These are phyloP conservation scores for Tachysurus fulvidraco DNA, from an alignment of 2,113 vertebrate genomes.

Conservation along the genomic window DNA sequence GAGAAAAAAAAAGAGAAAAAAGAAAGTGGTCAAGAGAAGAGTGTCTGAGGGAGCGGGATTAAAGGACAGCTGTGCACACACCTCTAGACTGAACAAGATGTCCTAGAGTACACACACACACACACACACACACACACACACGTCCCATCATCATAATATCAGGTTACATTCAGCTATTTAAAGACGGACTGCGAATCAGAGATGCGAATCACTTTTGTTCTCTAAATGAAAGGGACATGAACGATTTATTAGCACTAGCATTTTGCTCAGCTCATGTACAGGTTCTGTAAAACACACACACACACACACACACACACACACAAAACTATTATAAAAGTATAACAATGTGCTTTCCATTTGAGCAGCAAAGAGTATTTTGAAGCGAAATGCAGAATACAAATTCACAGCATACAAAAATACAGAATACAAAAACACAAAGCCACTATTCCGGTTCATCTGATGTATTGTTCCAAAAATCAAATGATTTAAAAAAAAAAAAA, in stretches of 20 bases:
- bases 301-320: not conserved
- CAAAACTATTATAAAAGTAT: too few species aligned
- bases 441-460: too few species aligned
- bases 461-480: too few species aligned
- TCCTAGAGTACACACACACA: not conserved
- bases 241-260: not conserved
- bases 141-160: conserved; percentile 41
- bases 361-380: not conserved
- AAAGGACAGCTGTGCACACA: not conserved
- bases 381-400: not conserved
- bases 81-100: not conserved
- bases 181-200: conserved; percentile 18
- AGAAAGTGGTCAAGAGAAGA: not conserved
- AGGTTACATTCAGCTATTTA: conserved; percentile 40
- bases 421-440: not conserved
- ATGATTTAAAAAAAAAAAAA: too few species aligned
- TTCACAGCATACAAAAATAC: not conserved
- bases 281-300: not conserved
- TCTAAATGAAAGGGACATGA: not conserved
- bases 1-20: not conserved
- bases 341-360: not conserved
- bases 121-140: not conserved
- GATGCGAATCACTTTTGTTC: not conserved
- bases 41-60: not conserved
- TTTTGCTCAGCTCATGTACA: not conserved